These are phyloP conservation scores for Aphelenchoides fujianensis DNA, from an alignment of 1,140 invertebrate genomes.

Conservation along the genomic window DNA sequence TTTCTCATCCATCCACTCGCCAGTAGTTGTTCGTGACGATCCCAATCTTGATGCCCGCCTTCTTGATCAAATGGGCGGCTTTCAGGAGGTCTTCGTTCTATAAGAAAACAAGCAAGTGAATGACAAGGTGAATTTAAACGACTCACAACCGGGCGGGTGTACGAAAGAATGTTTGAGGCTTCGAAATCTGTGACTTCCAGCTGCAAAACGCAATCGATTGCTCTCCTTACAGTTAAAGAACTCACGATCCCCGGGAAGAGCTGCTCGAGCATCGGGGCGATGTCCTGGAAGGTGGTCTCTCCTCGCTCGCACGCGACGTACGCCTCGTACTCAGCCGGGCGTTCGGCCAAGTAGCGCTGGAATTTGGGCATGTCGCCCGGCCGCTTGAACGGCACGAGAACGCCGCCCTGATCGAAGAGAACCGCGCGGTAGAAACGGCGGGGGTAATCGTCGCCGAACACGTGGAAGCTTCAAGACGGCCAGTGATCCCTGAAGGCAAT, in stretches of 20 bases:
- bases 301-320: not conserved
- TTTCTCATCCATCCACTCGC: too few relatives aligned
- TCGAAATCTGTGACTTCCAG: not conserved
- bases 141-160: not conserved
- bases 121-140: not conserved
- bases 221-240: not conserved
- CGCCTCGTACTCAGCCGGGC: not conserved
- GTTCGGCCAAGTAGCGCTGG: not conserved
- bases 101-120: not conserved
- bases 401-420: conserved; percentile 13
- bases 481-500: too few relatives aligned
- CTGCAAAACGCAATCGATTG: not conserved
- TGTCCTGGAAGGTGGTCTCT: not conserved
- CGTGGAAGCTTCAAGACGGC: not conserved
- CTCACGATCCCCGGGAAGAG: not conserved
- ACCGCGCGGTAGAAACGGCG: conserved; percentile 3
- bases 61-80: conserved; percentile 11
- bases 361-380: not conserved
- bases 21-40: conserved; percentile 24
- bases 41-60: conserved; percentile 21
- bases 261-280: not conserved
- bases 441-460: not conserved
- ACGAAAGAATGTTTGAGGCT: not conserved
- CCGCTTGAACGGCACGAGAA: not conserved
- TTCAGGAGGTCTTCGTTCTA: conserved; percentile 4